Conservation (phyloP, 2,113 vertebrate genomes). For the Stegostoma tigrinum region DNA sequence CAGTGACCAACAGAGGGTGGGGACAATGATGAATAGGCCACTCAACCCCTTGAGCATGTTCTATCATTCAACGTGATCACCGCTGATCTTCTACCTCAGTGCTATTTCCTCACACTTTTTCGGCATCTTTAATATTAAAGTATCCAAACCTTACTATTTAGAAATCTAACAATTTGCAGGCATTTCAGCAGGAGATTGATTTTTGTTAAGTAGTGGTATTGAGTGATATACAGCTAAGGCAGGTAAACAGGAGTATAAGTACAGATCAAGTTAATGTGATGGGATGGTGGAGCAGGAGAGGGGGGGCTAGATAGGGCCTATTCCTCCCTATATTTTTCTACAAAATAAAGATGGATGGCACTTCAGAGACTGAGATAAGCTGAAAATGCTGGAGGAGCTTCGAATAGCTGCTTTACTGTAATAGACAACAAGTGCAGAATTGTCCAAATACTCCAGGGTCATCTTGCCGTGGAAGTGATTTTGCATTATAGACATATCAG, state of each 20-base stretch:
- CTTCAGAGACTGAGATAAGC: background rate
- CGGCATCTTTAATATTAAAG: no score
- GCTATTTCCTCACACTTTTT: no score
- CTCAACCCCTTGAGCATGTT: no score
- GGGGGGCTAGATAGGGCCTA: background rate
- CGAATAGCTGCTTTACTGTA: background rate
- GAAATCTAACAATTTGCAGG: no score
- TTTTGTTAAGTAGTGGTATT: background rate
- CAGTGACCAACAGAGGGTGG: background rate
- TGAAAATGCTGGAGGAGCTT: background rate
- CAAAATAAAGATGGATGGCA: background rate
- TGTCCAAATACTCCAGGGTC: background rate
- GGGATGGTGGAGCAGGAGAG: background rate
- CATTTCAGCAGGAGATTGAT: background rate
- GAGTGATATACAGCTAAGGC: background rate
- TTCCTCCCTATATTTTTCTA: background rate
- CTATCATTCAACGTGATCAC: no score
- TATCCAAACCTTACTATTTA: no score
- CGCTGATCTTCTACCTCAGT: no score
- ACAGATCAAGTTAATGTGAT: background rate
- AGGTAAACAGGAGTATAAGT: background rate
- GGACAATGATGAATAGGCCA: no score
- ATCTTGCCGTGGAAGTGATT: background rate
- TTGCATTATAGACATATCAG: background rate
- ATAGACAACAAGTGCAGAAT: background rate